These are phyloP conservation scores for Coleophora flavipennella DNA, from an alignment of 2,888 invertebrate genomes.

Conservation along the genomic window DNA sequence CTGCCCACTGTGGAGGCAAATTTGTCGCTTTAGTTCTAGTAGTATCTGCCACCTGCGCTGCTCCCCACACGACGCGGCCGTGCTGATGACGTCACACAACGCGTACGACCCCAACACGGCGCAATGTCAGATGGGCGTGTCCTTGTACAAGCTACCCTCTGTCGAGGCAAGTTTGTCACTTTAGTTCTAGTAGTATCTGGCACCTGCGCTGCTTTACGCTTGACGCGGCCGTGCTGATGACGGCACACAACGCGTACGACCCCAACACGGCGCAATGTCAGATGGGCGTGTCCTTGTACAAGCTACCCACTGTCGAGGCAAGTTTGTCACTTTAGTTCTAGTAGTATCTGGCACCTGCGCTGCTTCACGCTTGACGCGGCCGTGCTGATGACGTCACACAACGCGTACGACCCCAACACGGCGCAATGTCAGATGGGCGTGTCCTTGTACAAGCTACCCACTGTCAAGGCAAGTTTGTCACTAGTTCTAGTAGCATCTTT, in stretches of 20 bases:
- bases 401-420: constrained; percentile 79
- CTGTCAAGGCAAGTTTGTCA: constrained; percentile 36
- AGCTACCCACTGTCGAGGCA: constrained; percentile 68
- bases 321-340: too few relatives aligned
- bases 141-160: constrained; percentile 74
- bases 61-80: constrained; percentile 82
- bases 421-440: constrained; percentile 75
- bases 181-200: constrained; percentile 99
- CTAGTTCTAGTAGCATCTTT: constrained; percentile 98
- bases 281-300: constrained; percentile 75
- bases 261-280: constrained; percentile 72
- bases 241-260: constrained; percentile 90
- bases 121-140: constrained; percentile 75
- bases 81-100: constrained; percentile 90
- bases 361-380: constrained; percentile 86
- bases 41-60: constrained; percentile 95
- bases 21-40: too few relatives aligned
- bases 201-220: constrained; percentile 89
- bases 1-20: constrained; percentile 67
- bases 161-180: constrained; percentile 33
- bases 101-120: constrained; percentile 77
- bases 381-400: constrained; percentile 88
- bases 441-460: constrained; percentile 74
- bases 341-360: constrained; percentile 95
- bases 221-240: constrained; percentile 82